Evolutionary conservation across 2,888 invertebrate species (phyloP).

Genomic region (Nomada fabriciana): DNA sequence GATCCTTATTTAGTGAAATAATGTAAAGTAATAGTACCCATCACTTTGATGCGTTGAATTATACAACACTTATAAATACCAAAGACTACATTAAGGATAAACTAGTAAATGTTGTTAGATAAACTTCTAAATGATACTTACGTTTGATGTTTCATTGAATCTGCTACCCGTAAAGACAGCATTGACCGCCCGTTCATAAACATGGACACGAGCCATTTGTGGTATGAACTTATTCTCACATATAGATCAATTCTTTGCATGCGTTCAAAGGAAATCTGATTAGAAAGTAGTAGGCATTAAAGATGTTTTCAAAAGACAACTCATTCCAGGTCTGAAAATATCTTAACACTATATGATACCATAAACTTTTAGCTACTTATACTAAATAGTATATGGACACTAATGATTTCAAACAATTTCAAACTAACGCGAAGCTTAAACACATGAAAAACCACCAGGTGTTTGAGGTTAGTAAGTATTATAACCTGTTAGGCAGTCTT

Average conservation of each 20-base stretch:
- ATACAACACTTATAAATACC: background rate
- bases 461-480: conserved; percentile 14
- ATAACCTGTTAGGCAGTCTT: background rate
- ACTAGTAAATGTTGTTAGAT: background rate
- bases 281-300: background rate
- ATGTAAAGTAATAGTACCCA: background rate
- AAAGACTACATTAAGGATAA: background rate
- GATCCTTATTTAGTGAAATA: background rate
- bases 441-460: too few relatives aligned
- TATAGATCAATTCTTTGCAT: background rate
- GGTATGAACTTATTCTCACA: conserved; percentile 3
- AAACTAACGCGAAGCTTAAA: background rate
- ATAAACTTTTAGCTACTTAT: background rate
- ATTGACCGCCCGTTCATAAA: conserved; percentile 57
- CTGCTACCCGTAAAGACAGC: conserved; percentile 13
- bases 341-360: background rate
- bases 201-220: conserved; percentile 65
- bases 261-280: background rate
- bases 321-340: background rate
- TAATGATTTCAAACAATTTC: too few relatives aligned
- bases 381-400: background rate
- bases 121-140: conserved; percentile 48
- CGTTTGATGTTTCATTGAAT: background rate
- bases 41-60: background rate
- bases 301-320: background rate